phyloP scores from a whole-genome alignment of 2,797 vertebrate species.

The Falco cherrug region DNA sequence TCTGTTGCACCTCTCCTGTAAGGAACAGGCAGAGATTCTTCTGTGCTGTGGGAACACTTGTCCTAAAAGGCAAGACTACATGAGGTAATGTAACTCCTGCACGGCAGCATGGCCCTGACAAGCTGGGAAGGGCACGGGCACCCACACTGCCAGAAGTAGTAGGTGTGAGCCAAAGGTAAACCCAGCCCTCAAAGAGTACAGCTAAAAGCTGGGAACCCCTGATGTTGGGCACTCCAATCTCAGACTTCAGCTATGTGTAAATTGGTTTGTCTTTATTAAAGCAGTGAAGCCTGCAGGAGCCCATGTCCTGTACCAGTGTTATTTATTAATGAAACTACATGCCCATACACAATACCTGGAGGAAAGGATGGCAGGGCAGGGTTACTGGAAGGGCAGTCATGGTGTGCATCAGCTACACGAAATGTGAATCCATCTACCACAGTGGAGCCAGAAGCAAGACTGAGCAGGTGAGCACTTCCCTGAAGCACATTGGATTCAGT shows the following conservation, averaged over 20 bases:
- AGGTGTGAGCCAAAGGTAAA: background rate
- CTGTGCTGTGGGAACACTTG: background rate
- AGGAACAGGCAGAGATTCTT: background rate
- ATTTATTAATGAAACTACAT: background rate
- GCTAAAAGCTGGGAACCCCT: background rate
- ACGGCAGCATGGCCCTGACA: fast-evolving
- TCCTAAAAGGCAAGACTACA: background rate
- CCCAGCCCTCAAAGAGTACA: background rate
- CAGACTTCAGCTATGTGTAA: background rate
- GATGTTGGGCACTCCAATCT: background rate
- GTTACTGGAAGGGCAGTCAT: background rate
- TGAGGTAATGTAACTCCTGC: background rate
- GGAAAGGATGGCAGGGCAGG: background rate
- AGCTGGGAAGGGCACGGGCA: background rate
- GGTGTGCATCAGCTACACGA: background rate
- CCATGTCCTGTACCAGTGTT: background rate
- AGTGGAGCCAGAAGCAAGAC: background rate
- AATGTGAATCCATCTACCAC: background rate
- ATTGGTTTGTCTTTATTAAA: background rate
- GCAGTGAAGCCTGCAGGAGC: background rate
- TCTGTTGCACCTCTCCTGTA: background rate
- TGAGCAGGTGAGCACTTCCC: background rate
- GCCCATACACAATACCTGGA: background rate
- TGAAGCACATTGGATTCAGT: background rate
- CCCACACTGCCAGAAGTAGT: background rate